phyloP scores from a whole-genome alignment of 2,888 invertebrate genomes.

The Polydrusus tereticollis region DNA sequence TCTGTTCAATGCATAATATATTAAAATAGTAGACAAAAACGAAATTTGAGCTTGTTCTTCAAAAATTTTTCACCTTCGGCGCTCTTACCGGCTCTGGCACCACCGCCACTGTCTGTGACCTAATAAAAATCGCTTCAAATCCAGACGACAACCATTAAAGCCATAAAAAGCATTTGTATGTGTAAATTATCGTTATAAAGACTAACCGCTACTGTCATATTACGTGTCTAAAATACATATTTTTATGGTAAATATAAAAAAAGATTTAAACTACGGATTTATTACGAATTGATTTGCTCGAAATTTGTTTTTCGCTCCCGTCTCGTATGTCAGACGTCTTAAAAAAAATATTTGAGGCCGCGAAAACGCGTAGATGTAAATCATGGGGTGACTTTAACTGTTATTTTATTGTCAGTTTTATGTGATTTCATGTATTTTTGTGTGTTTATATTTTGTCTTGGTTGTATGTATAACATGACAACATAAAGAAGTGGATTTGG shows the following conservation, averaged over 20 bases:
- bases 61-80: too few species aligned
- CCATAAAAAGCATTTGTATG: neutral
- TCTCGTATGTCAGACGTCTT: neutral
- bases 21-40: too few species aligned
- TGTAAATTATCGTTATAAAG: neutral
- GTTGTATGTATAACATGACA: neutral
- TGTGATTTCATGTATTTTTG: neutral
- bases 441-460: neutral
- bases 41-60: too few species aligned
- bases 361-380: neutral
- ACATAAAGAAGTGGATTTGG: neutral
- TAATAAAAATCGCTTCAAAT: neutral
- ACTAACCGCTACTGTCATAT: neutral
- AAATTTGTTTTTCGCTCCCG: neutral
- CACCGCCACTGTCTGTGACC: too few species aligned
- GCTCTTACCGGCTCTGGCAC: too few species aligned
- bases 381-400: neutral
- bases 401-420: slow-evolving; percentile 2
- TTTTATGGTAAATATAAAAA: neutral
- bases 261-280: neutral
- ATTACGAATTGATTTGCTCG: neutral
- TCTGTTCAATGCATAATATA: too few species aligned
- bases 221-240: neutral
- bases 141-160: neutral
- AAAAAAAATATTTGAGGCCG: neutral